Evolutionary conservation across 2,888 invertebrate species (phyloP).

Genomic region (Conops quadrifasciatus): DNA sequence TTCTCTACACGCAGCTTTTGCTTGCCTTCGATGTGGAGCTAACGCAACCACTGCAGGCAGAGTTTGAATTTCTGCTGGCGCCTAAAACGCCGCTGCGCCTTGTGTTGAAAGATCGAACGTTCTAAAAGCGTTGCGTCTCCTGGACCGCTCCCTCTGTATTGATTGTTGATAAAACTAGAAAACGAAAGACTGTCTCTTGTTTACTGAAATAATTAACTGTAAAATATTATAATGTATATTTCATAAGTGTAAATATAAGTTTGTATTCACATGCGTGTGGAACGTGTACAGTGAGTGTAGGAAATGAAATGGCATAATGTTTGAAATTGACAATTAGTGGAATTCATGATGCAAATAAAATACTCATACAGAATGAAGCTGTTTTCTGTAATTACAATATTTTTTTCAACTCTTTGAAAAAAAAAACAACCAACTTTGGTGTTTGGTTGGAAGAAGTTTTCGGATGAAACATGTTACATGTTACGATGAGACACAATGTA

Average conservation of each 20-base stretch:
- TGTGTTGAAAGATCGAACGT: constrained; percentile 71
- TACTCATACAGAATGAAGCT: background rate
- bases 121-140: constrained; percentile 41
- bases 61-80: constrained; percentile 83
- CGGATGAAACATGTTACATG: too few species aligned
- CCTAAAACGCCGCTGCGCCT: constrained; percentile 79
- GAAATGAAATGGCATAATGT: background rate
- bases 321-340: constrained; percentile 3
- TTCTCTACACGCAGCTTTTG: constrained; percentile 68
- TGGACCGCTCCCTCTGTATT: background rate
- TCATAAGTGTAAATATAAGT: background rate
- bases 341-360: background rate
- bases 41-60: constrained; percentile 74
- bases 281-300: background rate
- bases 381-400: too few species aligned
- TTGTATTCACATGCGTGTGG: background rate
- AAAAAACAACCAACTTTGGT: too few species aligned
- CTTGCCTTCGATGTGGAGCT: constrained; percentile 77
- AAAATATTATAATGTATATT: constrained; percentile 4
- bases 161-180: background rate
- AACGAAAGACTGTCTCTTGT: constrained; percentile 32
- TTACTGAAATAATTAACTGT: constrained; percentile 15
- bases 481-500: too few species aligned
- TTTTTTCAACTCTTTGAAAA: too few species aligned
- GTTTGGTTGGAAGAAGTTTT: too few species aligned